phyloP scores from a whole-genome alignment of 1,140 invertebrate species.

The Notospermus geniculatus region DNA sequence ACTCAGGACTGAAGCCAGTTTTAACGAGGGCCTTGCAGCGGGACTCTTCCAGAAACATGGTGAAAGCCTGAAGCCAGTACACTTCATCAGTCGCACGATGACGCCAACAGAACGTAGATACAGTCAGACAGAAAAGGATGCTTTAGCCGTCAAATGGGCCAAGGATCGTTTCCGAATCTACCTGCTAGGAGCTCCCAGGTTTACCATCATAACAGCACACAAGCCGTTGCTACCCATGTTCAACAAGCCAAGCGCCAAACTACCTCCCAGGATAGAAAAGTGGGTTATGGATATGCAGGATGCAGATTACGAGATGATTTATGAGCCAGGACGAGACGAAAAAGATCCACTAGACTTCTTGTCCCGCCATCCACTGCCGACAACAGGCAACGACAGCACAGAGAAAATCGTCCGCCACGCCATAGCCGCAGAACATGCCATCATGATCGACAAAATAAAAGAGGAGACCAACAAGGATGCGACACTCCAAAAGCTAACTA shows the following conservation, averaged over 20 bases:
- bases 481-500: constrained; percentile 8
- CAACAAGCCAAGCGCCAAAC: constrained; percentile 5
- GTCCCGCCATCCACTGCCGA: constrained; percentile 21
- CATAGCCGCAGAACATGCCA: no score
- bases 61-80: constrained; percentile 32
- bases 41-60: constrained; percentile 37
- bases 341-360: constrained; percentile 29
- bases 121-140: constrained; percentile 55
- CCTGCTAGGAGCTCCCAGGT: constrained; percentile 37
- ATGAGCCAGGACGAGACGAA: constrained; percentile 22
- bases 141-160: constrained; percentile 32
- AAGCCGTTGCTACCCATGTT: constrained; percentile 24
- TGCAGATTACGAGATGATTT: constrained; percentile 19
- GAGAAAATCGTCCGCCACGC: constrained; percentile 10
- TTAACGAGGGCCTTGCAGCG: constrained; percentile 51
- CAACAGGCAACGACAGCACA: constrained; percentile 7
- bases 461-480: no score
- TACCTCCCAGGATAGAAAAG: constrained; percentile 5
- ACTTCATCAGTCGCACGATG: constrained; percentile 50
- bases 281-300: constrained; percentile 23
- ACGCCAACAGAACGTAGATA: constrained; percentile 47
- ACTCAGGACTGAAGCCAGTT: constrained; percentile 54
- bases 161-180: constrained; percentile 17
- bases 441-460: no score
- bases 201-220: constrained; percentile 39